Conservation (phyloP, 2,113 vertebrate species). For the Etheostoma spectabile region DNA sequence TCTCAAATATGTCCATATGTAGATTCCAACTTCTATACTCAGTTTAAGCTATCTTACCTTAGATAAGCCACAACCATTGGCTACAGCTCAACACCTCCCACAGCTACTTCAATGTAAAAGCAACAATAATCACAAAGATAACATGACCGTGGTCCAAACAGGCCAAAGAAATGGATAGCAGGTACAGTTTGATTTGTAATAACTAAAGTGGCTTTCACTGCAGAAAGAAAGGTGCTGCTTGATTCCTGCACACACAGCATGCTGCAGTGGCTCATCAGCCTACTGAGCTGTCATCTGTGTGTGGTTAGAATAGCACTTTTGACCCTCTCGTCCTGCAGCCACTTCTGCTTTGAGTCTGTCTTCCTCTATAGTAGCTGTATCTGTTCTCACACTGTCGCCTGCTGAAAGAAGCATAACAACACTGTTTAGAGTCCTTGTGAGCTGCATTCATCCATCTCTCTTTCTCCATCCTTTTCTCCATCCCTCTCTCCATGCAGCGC, state of each 20-base stretch:
- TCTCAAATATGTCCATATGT: not conserved
- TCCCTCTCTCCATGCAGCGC: constrained; percentile 84
- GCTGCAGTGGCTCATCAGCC: constrained; percentile 4
- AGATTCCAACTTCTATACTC: not conserved
- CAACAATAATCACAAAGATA: not conserved
- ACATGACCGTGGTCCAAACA: not conserved
- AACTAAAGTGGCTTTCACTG: not conserved
- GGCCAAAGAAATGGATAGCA: not conserved
- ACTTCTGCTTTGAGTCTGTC: constrained; percentile 71
- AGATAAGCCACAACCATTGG: not conserved
- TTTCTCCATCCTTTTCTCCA: not conserved
- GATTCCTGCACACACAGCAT: not conserved
- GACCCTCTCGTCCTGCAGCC: constrained; percentile 35
- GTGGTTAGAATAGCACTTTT: constrained; percentile 38
- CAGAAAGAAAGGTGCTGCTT: not conserved
- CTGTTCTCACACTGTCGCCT: constrained; percentile 25
- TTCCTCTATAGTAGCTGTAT: constrained; percentile 40
- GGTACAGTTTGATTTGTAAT: not conserved
- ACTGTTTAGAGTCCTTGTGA: not conserved
- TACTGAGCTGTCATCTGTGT: constrained; percentile 9
- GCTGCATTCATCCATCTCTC: constrained; percentile 17
- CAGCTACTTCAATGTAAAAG: not conserved
- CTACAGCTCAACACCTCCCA: constrained; percentile 1
- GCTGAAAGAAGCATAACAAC: constrained; percentile 19
- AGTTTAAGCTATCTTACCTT: not conserved